Evolutionary conservation across 2,113 vertebrate genomes (phyloP).

Genomic region (Mirounga angustirostris): DNA sequence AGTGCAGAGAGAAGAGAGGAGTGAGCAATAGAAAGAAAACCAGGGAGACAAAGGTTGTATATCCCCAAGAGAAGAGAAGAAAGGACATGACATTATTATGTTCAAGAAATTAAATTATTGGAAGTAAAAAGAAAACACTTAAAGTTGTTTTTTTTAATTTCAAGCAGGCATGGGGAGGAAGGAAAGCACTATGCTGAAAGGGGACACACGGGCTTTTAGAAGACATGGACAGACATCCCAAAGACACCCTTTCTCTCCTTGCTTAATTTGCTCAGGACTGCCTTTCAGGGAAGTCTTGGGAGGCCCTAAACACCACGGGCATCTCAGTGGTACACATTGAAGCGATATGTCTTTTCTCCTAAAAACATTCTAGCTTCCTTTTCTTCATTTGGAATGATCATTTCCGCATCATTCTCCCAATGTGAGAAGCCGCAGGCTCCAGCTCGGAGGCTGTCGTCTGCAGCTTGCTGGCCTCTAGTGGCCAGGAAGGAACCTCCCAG

Average conservation of each 20-base stretch:
- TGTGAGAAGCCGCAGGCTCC: neutral
- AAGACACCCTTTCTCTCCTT: neutral
- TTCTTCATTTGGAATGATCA: neutral
- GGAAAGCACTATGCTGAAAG: neutral
- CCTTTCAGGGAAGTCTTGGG: neutral
- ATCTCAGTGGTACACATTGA: neutral
- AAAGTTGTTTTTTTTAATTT: neutral
- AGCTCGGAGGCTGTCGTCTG: neutral
- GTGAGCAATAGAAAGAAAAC: neutral
- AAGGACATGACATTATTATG: neutral
- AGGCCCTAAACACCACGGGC: neutral
- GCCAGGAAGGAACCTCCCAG: neutral
- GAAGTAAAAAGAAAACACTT: neutral
- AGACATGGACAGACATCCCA: neutral
- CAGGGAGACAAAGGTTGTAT: neutral
- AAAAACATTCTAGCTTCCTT: neutral
- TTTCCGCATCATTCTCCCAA: neutral
- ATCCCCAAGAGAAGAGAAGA: neutral
- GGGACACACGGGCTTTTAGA: neutral
- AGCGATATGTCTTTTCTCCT: neutral
- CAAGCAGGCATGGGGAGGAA: neutral
- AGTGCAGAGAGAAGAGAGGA: neutral
- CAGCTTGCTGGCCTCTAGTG: conserved; percentile 19
- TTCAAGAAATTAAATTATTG: neutral
- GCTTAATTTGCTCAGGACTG: neutral